These are phyloP conservation scores for Galerucella pusilla DNA, from an alignment of 2,888 invertebrate genomes.

Conservation along the genomic window DNA sequence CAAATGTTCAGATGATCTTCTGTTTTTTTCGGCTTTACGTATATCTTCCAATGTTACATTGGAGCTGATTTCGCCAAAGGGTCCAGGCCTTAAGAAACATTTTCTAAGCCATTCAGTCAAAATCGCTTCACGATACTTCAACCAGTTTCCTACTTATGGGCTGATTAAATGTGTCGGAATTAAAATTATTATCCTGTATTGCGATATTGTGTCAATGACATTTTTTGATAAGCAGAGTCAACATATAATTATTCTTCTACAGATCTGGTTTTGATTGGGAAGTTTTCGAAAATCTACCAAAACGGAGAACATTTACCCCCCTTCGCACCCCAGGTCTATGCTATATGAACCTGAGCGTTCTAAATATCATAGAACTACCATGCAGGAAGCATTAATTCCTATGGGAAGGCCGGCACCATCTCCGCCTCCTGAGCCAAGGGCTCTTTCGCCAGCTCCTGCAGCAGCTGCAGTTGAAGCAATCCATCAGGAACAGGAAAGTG, in stretches of 20 bases:
- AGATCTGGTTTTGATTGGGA: conserved; percentile 27
- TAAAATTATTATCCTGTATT: neutral
- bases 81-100: no score
- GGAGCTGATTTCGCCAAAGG: no score
- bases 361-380: conserved; percentile 47
- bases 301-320: conserved; percentile 40
- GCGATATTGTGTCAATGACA: no score
- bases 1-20: no score
- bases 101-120: no score
- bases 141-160: neutral
- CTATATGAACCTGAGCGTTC: conserved; percentile 58
- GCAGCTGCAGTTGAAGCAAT: conserved; percentile 24
- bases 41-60: no score
- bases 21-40: no score
- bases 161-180: no score
- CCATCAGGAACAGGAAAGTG: conserved; percentile 35
- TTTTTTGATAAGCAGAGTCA: neutral
- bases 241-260: conserved; percentile 6
- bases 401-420: conserved; percentile 52
- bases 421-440: conserved; percentile 46
- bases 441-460: conserved; percentile 40
- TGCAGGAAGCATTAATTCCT: conserved; percentile 55
- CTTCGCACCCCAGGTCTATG: conserved; percentile 48
- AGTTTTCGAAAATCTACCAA: conserved; percentile 24
- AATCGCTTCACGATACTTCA: no score